Percentiles rank a stretch among this genome's conserved stretches.
These are phyloP conservation scores for Leptarthrus brevirostris DNA, from an alignment of 2,888 invertebrate genomes.

Conservation along the genomic window DNA sequence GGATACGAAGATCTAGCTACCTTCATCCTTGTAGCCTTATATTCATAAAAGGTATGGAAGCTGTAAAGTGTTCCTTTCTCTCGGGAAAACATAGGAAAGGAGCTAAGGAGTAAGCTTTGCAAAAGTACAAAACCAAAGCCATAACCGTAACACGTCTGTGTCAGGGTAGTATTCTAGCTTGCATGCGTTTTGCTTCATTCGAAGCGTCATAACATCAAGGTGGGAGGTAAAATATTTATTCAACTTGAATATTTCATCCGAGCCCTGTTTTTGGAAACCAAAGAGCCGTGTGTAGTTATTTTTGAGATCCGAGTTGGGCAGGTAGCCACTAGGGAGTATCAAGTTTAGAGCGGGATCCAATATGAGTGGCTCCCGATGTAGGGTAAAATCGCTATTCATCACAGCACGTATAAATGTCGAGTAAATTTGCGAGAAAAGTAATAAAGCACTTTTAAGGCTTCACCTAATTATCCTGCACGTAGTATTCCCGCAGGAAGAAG, in stretches of 20 bases:
- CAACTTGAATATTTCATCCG: constrained; percentile 46
- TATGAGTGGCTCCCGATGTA: constrained; percentile 9
- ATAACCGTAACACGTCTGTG: constrained; percentile 45
- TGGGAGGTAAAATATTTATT: constrained; percentile 46
- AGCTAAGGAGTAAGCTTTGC: neutral
- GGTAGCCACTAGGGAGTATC: neutral
- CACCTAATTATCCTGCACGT: neutral
- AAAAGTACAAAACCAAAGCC: constrained; percentile 42
- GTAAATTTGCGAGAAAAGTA: neutral
- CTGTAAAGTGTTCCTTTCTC: constrained; percentile 9
- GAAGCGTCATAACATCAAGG: constrained; percentile 4
- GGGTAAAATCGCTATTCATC: neutral
- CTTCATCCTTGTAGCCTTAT: constrained; percentile 33
- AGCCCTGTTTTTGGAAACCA: constrained; percentile 38
- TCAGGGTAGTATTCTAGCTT: neutral
- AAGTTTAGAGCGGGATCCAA: neutral
- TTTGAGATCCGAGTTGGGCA: constrained; percentile 4
- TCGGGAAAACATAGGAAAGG: neutral
- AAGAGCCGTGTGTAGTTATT: constrained; percentile 34
- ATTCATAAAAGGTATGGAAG: constrained; percentile 36
- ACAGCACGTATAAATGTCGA: neutral
- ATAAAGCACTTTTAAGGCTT: neutral
- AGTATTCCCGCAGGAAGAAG: neutral
- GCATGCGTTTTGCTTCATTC: constrained; percentile 17
- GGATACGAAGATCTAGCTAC: constrained; percentile 3